phyloP scores from a whole-genome alignment of 2,113 vertebrate species.

The Glaucomys volans region DNA sequence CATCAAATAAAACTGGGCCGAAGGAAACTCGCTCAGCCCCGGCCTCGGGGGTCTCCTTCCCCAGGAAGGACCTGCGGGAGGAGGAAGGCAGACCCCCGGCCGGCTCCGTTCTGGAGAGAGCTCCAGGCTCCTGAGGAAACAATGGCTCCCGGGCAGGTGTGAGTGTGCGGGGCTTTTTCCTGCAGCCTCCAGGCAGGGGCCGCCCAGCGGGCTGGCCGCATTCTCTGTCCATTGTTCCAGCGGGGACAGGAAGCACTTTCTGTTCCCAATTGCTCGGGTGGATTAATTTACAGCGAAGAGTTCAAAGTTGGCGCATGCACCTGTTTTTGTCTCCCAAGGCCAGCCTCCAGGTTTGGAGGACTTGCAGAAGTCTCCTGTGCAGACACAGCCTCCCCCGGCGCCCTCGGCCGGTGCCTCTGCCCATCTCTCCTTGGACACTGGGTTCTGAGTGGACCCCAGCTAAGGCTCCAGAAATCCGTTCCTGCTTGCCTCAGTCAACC shows the following conservation, averaged over 20 bases:
- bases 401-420: too few relatives aligned
- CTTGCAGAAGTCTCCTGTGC: background rate
- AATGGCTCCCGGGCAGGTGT: slow-evolving; percentile 56
- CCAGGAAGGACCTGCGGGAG: background rate
- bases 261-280: slow-evolving; percentile 30
- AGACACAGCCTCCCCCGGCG: background rate
- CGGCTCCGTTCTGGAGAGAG: background rate
- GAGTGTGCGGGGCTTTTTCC: slow-evolving; percentile 61
- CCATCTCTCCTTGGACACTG: too few relatives aligned
- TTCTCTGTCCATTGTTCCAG: slow-evolving; percentile 59
- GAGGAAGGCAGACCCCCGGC: background rate
- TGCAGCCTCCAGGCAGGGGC: slow-evolving; percentile 62
- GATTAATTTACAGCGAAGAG: slow-evolving; percentile 12
- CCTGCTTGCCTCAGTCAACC: background rate
- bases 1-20: background rate
- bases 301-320: slow-evolving; percentile 50
- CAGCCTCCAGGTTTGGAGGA: background rate
- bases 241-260: slow-evolving; percentile 71
- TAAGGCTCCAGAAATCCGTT: background rate
- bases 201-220: slow-evolving; percentile 12
- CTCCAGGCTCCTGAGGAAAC: slow-evolving; percentile 17
- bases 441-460: background rate
- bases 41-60: background rate
- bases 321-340: slow-evolving; percentile 53
- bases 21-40: background rate